phyloP scores from a whole-genome alignment of 2,888 invertebrate genomes.

The Druceiella hillmani region DNA sequence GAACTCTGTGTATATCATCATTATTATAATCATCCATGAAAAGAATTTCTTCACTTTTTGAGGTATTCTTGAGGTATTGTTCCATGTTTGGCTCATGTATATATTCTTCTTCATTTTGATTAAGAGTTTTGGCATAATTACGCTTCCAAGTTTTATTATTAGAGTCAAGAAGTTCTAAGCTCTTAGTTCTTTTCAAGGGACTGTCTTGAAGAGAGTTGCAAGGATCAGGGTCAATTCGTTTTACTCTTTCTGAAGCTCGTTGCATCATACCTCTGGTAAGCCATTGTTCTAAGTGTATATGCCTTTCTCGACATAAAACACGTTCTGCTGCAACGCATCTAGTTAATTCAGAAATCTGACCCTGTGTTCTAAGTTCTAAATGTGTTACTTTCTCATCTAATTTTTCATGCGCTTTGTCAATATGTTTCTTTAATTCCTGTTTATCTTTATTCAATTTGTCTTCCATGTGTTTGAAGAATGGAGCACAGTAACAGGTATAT shows the following conservation, averaged over 20 bases:
- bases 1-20: constrained; percentile 4
- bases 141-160: constrained; percentile 44
- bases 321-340: constrained; percentile 61
- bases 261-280: constrained; percentile 58
- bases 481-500: constrained; percentile 89
- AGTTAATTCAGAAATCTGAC: constrained; percentile 64
- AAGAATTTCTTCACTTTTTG: constrained; percentile 48
- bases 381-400: constrained; percentile 78
- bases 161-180: constrained; percentile 62
- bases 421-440: constrained; percentile 69
- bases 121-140: too few species aligned
- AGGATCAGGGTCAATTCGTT: constrained; percentile 43
- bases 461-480: constrained; percentile 85
- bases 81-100: constrained; percentile 42
- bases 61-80: constrained; percentile 38
- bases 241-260: constrained; percentile 50
- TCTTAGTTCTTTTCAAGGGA: constrained; percentile 62
- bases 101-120: constrained; percentile 37
- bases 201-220: constrained; percentile 51
- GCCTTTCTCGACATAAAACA: constrained; percentile 56
- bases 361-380: constrained; percentile 66
- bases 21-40: constrained; percentile 26
- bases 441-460: constrained; percentile 76
- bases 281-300: constrained; percentile 65
- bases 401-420: constrained; percentile 73